These are phyloP conservation scores for Elmis aenea DNA, from an alignment of 2,888 invertebrate genomes.

Conservation along the genomic window DNA sequence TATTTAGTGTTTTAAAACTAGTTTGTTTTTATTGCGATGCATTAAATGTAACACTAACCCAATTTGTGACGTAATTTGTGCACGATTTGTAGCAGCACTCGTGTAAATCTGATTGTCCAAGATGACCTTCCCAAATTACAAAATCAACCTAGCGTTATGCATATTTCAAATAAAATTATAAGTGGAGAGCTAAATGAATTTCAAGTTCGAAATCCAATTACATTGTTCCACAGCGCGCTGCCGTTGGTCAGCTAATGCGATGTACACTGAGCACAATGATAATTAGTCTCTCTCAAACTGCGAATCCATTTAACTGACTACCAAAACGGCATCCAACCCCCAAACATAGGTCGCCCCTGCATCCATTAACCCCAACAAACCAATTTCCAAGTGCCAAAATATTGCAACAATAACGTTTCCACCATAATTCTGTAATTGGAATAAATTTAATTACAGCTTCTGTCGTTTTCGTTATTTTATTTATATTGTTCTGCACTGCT, in stretches of 20 bases:
- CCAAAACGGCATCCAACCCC: conserved; percentile 15
- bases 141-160: too few relatives aligned
- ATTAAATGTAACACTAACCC: too few relatives aligned
- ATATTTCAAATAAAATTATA: conserved; percentile 25
- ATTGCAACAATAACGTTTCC: conserved; percentile 9
- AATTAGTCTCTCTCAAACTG: conserved; percentile 19
- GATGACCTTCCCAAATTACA: too few relatives aligned
- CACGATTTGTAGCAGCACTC: too few relatives aligned
- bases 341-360: conserved; percentile 13
- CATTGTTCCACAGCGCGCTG: conserved; percentile 24
- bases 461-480: conserved; percentile 5
- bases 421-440: conserved; percentile 7
- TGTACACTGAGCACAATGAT: conserved; percentile 26
- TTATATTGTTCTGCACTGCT: too few relatives aligned
- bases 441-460: conserved; percentile 7
- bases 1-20: too few relatives aligned
- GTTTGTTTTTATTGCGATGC: too few relatives aligned
- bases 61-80: too few relatives aligned
- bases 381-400: conserved; percentile 8
- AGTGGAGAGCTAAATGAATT: conserved; percentile 28
- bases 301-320: conserved; percentile 16
- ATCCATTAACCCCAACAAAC: conserved; percentile 16
- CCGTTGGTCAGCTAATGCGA: conserved; percentile 28
- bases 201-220: conserved; percentile 28
- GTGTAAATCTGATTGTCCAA: too few relatives aligned